Conservation (phyloP, 2,888 invertebrate species). For the Icerya purchasi region DNA sequence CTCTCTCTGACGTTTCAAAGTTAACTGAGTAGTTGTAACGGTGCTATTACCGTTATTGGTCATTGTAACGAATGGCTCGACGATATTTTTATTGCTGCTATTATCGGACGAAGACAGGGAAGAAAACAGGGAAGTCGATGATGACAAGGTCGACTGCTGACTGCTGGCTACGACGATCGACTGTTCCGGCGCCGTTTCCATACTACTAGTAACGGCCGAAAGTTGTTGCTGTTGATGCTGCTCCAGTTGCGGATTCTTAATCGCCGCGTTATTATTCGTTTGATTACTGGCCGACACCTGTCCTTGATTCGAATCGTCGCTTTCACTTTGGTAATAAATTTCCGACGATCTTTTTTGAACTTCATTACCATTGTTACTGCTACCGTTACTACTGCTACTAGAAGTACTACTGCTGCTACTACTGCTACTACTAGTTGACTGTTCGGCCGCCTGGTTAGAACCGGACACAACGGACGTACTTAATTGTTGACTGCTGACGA, state of each 20-base stretch:
- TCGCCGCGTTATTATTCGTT: neutral
- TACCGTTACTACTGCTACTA: neutral
- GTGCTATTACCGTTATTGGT: slow-evolving; percentile 36
- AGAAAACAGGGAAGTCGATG: neutral
- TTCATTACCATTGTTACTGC: neutral
- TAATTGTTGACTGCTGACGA: slow-evolving; percentile 9
- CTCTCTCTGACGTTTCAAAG: slow-evolving; percentile 37
- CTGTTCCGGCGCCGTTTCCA: slow-evolving; percentile 13
- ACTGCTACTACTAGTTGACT: neutral
- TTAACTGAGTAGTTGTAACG: slow-evolving; percentile 42
- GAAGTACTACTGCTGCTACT: neutral
- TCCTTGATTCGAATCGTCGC: slow-evolving; percentile 12
- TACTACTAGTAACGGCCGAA: slow-evolving; percentile 9
- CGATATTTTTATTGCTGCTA: slow-evolving; percentile 22
- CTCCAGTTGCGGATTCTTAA: neutral
- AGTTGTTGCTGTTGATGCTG: slow-evolving; percentile 1
- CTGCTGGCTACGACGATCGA: slow-evolving; percentile 23
- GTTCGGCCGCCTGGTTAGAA: slow-evolving; percentile 14
- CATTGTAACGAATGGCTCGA: slow-evolving; percentile 7
- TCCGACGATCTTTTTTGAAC: slow-evolving; percentile 3
- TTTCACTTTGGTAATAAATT: slow-evolving; percentile 9
- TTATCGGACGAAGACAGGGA: neutral
- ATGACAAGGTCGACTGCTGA: slow-evolving; percentile 20
- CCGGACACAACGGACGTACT: slow-evolving; percentile 7
- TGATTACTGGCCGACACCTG: slow-evolving; percentile 15